Evolutionary conservation across 2,888 invertebrate species (phyloP).

Genomic region (Pediacus dermestoides): DNA sequence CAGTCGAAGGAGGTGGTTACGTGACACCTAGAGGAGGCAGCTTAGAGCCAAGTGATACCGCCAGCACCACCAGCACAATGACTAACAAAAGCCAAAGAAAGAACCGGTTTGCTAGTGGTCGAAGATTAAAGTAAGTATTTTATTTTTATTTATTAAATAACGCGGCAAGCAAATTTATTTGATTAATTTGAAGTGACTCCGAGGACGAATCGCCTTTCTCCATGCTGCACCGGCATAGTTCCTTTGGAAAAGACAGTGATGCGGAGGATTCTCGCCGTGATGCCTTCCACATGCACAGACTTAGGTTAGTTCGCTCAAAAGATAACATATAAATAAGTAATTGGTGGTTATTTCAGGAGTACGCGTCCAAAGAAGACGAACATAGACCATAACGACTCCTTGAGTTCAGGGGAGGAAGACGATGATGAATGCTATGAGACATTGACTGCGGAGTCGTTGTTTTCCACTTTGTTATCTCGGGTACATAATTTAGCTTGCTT

Average conservation of each 20-base stretch:
- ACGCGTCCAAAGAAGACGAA: constrained; percentile 65
- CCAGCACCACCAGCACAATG: constrained; percentile 56
- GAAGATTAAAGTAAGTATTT: constrained; percentile 64
- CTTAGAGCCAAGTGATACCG: constrained; percentile 67
- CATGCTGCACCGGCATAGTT: constrained; percentile 56
- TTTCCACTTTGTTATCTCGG: constrained; percentile 80
- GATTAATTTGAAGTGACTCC: too few relatives aligned
- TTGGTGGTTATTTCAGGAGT: constrained; percentile 54
- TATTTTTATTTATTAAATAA: too few relatives aligned
- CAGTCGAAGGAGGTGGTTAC: constrained; percentile 85
- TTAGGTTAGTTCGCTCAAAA: too few relatives aligned
- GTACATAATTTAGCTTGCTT: constrained; percentile 50
- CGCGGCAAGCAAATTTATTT: too few relatives aligned
- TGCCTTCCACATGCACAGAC: constrained; percentile 54
- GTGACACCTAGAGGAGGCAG: constrained; percentile 74
- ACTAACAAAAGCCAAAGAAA: constrained; percentile 51
- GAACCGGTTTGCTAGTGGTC: constrained; percentile 55
- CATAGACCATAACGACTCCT: constrained; percentile 73
- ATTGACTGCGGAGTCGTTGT: constrained; percentile 85
- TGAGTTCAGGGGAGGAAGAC: constrained; percentile 85
- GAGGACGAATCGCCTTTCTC: constrained; percentile 66
- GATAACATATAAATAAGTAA: too few relatives aligned
- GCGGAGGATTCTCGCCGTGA: constrained; percentile 53
- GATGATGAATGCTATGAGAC: constrained; percentile 90
- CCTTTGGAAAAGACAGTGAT: constrained; percentile 58